Percentiles rank a stretch among this genome's conserved stretches.
Evolutionary conservation across 2,797 vertebrate species (phyloP).

Genomic region (Heterohyrax brucei): DNA sequence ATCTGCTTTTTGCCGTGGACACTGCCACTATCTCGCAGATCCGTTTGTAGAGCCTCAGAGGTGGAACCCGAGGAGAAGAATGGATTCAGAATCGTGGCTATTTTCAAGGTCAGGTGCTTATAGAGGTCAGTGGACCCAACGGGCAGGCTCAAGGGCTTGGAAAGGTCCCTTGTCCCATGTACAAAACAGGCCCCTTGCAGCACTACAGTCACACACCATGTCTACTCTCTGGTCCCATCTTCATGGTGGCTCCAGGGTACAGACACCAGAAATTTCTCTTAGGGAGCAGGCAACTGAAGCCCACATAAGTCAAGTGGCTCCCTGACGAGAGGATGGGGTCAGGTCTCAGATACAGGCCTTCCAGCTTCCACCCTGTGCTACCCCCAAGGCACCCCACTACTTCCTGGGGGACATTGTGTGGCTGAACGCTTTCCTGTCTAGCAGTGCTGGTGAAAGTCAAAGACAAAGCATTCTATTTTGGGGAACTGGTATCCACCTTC

Average conservation of each 20-base stretch:
- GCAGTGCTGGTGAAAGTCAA: not conserved
- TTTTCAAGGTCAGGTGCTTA: constrained; percentile 76
- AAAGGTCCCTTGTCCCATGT: too few species aligned
- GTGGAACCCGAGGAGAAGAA: rapidly evolving
- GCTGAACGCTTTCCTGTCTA: not conserved
- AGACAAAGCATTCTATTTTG: not conserved
- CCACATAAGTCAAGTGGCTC: not conserved
- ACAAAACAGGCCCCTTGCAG: not conserved
- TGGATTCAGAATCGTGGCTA: constrained; percentile 75
- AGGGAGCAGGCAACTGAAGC: not conserved
- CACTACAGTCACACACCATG: rapidly evolving
- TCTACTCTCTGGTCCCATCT: not conserved
- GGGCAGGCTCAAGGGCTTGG: not conserved
- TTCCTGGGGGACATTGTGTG: too few species aligned
- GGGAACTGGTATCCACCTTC: not conserved
- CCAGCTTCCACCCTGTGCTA: not conserved
- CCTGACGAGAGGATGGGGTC: rapidly evolving
- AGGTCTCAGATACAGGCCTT: not conserved
- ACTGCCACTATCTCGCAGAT: constrained; percentile 84
- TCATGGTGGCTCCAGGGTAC: not conserved
- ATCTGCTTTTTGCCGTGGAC: constrained; percentile 74
- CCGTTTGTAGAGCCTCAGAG: too few species aligned
- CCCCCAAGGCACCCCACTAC: rapidly evolving
- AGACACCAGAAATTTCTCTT: rapidly evolving
- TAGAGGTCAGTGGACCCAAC: constrained; percentile 49